A percentile compares a stretch with the other conserved stretches of the same genome.
Conservation (phyloP, 64 coral and sea anemone species). For the Hydrozoanthus tunicans region DNA sequence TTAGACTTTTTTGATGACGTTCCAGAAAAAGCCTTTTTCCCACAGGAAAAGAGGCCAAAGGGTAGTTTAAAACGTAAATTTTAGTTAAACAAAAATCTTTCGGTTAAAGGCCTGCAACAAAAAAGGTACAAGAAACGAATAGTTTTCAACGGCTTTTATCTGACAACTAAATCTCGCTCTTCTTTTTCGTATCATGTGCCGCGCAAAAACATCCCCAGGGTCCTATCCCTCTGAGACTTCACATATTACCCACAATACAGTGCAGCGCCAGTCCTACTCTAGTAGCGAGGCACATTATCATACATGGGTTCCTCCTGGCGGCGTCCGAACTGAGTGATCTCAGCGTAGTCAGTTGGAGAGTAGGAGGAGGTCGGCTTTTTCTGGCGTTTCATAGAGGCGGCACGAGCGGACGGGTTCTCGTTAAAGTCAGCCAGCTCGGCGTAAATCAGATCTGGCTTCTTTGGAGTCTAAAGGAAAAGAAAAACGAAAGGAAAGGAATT, state of each 20-base stretch:
- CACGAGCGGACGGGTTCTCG: background rate
- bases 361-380: background rate
- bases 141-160: no score
- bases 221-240: background rate
- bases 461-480: background rate
- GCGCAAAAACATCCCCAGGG: background rate
- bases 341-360: conserved; percentile 12
- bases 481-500: no score
- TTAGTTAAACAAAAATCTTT: no score
- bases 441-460: conserved; percentile 39
- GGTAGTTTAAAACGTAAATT: no score
- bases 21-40: no score
- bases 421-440: conserved; percentile 25
- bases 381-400: conserved; percentile 13
- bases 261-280: background rate
- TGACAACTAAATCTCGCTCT: no score
- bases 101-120: no score
- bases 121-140: no score
- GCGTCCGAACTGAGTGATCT: conserved; percentile 27
- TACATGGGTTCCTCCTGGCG: conserved; percentile 1
- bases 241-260: background rate
- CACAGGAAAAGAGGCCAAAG: no score
- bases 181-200: background rate
- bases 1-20: no score
- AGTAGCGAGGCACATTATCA: conserved; percentile 43